Evolutionary conservation across 2,888 invertebrate species (phyloP), one percentile per base, ranked within the genome.

Genomic region (Melanophora roralis): DNA sequence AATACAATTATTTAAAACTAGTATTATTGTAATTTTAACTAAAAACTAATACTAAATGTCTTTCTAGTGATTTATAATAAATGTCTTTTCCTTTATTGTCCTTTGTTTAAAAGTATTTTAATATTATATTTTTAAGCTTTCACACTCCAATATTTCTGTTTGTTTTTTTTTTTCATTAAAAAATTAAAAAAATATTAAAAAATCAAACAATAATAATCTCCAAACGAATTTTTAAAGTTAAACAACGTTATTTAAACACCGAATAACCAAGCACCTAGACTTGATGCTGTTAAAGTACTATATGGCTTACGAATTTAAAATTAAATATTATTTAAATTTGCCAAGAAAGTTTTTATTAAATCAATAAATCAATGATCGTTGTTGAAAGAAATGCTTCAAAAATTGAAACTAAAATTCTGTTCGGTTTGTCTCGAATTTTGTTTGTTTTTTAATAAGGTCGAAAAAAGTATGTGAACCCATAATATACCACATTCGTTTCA

Each of bases 381-480:
- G 60, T 53, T 34, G 43, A 51, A 62, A 76, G 55, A 49, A 65
- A 53, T 67, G 53, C 62, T 55, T 72, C 53, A 60, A 77, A n/a
- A 74, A 78, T 73, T 60, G 27, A 74, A 85, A 84, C 83, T 82
- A 53, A 82, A 88, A 83, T 86, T 86, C 87, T 84, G 84, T 86
- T 82, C 84, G 85, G 86, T 87, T 86, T 88, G 86, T 86, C 84
- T 88, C 88, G 85, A 88, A 86, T 88, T 88, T 87, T 86, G 88
- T 88, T 88, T 87, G 87, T 87, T 88, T 88, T 87, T 87, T 86
- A 85, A 86, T 86, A 81, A 80, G 85, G 84, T 85, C 85, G 84
- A 88, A 86, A 83, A 85, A 88, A 86, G 86, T 86, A 87, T 88
- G 88, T 86, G 87, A 87, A 87, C 85, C 83, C 77, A 71, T 65